These are phyloP conservation scores for Calyptommatus sinebrachiatus DNA, from an alignment of 2,113 vertebrate species.

Conservation along the genomic window DNA sequence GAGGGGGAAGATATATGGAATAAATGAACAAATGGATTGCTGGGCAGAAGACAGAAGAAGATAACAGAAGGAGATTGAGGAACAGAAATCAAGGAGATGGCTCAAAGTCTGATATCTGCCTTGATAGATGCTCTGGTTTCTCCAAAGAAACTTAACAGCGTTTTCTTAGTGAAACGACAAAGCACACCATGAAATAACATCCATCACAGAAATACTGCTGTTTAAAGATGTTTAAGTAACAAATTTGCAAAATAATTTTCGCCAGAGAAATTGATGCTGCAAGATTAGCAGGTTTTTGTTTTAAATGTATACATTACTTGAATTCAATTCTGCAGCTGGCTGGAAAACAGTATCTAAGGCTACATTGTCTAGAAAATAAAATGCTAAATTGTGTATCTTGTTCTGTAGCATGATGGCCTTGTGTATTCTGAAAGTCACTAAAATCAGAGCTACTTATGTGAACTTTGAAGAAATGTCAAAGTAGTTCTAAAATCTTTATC, in stretches of 20 bases:
- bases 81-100: background rate
- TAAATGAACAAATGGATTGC: background rate
- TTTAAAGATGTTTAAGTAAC: constrained; percentile 18
- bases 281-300: background rate
- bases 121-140: background rate
- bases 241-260: background rate
- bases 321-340: background rate
- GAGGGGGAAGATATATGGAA: no score
- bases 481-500: no score
- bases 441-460: no score
- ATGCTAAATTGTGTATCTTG: no score
- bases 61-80: background rate
- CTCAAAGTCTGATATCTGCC: background rate
- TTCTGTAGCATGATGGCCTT: no score
- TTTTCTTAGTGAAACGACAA: background rate
- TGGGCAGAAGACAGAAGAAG: background rate
- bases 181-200: constrained; percentile 5
- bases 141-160: background rate
- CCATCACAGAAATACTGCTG: constrained; percentile 10
- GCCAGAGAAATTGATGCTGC: background rate
- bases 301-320: background rate
- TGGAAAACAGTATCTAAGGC: background rate
- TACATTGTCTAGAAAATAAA: background rate
- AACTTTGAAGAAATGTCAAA: no score
- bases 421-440: no score